Conservation (phyloP, 2,113 vertebrate species). For the Prionailurus bengalensis region DNA sequence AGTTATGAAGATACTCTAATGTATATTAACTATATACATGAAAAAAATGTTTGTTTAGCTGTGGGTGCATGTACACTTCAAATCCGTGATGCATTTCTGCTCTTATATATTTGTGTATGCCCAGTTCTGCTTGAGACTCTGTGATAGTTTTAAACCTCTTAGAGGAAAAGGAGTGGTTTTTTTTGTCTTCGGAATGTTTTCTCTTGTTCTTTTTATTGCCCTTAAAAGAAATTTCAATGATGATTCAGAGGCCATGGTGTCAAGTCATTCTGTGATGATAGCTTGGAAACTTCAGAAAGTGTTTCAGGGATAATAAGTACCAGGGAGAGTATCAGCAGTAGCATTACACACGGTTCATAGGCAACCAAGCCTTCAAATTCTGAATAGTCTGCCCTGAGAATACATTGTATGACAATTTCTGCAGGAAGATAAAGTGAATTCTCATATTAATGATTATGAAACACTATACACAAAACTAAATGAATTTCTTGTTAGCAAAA, state of each 20-base stretch:
- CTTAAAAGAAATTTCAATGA: slow-evolving; percentile 40
- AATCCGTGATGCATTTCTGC: neutral
- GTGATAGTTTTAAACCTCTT: neutral
- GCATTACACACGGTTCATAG: neutral
- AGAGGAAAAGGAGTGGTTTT: neutral
- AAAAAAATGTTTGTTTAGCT: neutral
- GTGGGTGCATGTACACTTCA: neutral
- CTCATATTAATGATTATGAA: slow-evolving; percentile 32
- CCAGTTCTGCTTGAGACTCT: neutral
- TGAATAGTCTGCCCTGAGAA: neutral
- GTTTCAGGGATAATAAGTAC: slow-evolving; percentile 44
- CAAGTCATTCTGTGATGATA: slow-evolving; percentile 50
- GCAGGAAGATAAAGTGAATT: slow-evolving; percentile 32
- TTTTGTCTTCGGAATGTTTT: slow-evolving; percentile 44
- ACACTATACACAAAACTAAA: neutral
- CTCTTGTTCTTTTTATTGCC: slow-evolving; percentile 57
- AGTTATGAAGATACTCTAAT: neutral
- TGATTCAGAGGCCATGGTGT: neutral
- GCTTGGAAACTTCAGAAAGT: slow-evolving; percentile 43
- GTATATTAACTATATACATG: neutral
- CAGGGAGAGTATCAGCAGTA: neutral
- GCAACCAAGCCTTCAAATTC: neutral
- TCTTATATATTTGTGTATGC: neutral
- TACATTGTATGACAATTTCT: neutral
- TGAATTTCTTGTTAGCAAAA: neutral